phyloP scores from a whole-genome alignment of 2,888 invertebrate species.

The Drosophila multiciliata region DNA sequence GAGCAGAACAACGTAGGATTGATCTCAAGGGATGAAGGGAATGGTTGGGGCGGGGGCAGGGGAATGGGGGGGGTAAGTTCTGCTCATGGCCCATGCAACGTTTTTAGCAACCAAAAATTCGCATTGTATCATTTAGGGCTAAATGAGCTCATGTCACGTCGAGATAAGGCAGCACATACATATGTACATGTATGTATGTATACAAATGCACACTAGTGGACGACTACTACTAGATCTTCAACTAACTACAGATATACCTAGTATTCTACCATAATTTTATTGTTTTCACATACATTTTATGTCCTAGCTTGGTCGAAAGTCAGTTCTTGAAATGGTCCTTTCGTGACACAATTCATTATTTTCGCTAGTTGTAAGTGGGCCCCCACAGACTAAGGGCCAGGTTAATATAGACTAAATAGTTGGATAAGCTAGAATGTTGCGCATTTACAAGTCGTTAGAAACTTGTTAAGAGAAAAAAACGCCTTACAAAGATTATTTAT shows the following conservation, averaged over 20 bases:
- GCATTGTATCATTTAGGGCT: conserved; percentile 46
- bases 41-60: too few species aligned
- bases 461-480: conserved; percentile 42
- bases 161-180: conserved; percentile 38
- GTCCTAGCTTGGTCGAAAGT: conserved; percentile 24
- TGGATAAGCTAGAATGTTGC: conserved; percentile 39
- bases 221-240: conserved; percentile 21
- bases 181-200: conserved; percentile 3
- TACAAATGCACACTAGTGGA: conserved; percentile 17
- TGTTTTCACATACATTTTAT: conserved; percentile 17
- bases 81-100: conserved; percentile 17
- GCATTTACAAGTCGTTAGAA: conserved; percentile 52
- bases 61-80: conserved; percentile 19
- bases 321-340: conserved; percentile 25
- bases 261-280: conserved; percentile 31
- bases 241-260: conserved; percentile 37
- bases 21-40: conserved; percentile 58
- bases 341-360: conserved; percentile 42
- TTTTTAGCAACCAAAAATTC: conserved; percentile 74
- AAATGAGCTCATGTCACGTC: conserved; percentile 55
- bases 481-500: conserved; percentile 69
- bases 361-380: conserved; percentile 39
- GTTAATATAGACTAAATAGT: conserved; percentile 31
- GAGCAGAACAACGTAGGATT: conserved; percentile 55
- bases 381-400: background rate